Conservation (phyloP, 2,888 invertebrate genomes). For the Thyatira batis region DNA sequence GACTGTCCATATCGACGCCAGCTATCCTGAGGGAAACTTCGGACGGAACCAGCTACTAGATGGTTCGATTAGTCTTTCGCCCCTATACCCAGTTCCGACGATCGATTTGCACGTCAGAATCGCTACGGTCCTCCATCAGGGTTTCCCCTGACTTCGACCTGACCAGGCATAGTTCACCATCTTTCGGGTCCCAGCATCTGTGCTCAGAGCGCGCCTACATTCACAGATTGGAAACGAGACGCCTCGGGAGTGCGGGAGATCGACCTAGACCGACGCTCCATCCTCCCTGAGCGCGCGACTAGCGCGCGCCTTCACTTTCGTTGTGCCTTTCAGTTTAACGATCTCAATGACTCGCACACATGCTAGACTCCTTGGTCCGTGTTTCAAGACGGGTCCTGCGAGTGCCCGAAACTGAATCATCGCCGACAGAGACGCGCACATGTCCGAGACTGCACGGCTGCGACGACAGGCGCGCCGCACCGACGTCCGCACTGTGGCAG, state of each 20-base stretch:
- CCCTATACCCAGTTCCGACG: conserved; percentile 89
- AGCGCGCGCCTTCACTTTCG: conserved; percentile 73
- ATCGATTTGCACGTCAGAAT: conserved; percentile 91
- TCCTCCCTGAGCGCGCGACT: conserved; percentile 59
- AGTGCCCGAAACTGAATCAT: conserved; percentile 69
- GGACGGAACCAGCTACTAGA: conserved; percentile 90
- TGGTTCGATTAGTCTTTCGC: conserved; percentile 88
- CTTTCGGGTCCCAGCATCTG: conserved; percentile 78
- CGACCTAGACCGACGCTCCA: conserved; percentile 61
- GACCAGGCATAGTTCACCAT: conserved; percentile 88
- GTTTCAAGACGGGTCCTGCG: conserved; percentile 87
- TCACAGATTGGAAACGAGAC: conserved; percentile 72
- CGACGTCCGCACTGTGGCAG: conserved; percentile 49
- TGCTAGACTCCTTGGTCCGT: conserved; percentile 69
- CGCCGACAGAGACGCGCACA: conserved; percentile 54
- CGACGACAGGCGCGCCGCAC: too few relatives aligned
- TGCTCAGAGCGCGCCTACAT: conserved; percentile 43
- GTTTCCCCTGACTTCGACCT: conserved; percentile 87
- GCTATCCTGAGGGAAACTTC: conserved; percentile 90
- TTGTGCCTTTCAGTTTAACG: conserved; percentile 84
- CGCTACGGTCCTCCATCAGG: conserved; percentile 88
- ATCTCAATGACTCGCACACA: conserved; percentile 86
- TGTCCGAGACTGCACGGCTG: conserved; percentile 49
- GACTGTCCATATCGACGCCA: conserved; percentile 76
- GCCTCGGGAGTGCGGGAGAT: conserved; percentile 82